Percentiles rank a stretch among this genome's conserved stretches.
phyloP scores from a whole-genome alignment of 2,888 invertebrate genomes.

The Oithona nana region DNA sequence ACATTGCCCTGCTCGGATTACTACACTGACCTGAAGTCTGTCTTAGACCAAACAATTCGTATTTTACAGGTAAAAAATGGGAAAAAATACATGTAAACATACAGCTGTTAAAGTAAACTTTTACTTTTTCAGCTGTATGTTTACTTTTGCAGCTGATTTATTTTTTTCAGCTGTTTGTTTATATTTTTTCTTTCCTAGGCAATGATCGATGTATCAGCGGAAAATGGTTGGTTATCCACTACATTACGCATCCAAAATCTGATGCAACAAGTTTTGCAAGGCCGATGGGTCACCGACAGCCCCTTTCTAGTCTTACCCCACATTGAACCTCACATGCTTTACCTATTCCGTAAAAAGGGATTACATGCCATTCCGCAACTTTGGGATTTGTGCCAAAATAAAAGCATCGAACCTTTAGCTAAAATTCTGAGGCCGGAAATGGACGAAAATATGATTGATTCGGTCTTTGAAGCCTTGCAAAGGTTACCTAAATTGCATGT shows the following conservation, averaged over 20 bases:
- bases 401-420: not conserved
- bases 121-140: too few relatives aligned
- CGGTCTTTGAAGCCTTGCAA: not conserved
- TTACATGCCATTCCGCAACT: not conserved
- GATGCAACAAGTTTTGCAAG: constrained; percentile 67
- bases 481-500: not conserved
- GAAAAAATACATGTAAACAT: too few relatives aligned
- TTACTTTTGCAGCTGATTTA: too few relatives aligned
- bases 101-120: too few relatives aligned
- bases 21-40: constrained; percentile 83
- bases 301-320: constrained; percentile 57
- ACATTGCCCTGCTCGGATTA: constrained; percentile 79
- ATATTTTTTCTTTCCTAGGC: too few relatives aligned
- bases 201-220: constrained; percentile 82
- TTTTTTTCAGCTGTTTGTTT: too few relatives aligned
- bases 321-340: constrained; percentile 32
- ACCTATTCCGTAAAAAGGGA: not conserved
- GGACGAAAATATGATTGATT: not conserved
- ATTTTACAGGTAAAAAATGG: constrained; percentile 82
- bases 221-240: constrained; percentile 69
- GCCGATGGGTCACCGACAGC: constrained; percentile 55
- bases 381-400: not conserved
- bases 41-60: constrained; percentile 84
- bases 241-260: constrained; percentile 43
- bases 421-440: not conserved